These are phyloP conservation scores for Cistogaster globosa DNA, from an alignment of 2,888 invertebrate species.

Conservation along the genomic window DNA sequence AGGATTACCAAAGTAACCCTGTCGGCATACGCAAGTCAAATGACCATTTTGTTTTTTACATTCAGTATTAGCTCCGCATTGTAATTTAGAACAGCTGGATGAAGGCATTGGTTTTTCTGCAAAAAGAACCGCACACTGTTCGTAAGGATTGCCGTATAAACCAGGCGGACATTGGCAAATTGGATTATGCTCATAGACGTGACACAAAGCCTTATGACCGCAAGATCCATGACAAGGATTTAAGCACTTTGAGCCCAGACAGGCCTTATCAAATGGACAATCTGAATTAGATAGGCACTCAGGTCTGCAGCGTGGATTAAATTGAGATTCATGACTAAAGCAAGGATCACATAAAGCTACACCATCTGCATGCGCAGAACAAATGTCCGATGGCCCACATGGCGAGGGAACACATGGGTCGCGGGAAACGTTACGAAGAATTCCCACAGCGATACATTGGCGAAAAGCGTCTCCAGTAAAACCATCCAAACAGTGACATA, in stretches of 20 bases:
- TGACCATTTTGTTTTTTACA: slow-evolving; percentile 87
- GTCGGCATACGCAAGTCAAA: slow-evolving; percentile 88
- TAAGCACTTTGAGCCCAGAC: slow-evolving; percentile 88
- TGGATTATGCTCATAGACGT: slow-evolving; percentile 88
- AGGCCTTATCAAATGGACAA: slow-evolving; percentile 90
- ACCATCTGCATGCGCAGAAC: slow-evolving; percentile 88
- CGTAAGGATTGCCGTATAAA: slow-evolving; percentile 90
- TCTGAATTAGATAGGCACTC: slow-evolving; percentile 92
- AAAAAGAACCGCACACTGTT: slow-evolving; percentile 87
- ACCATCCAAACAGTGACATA: slow-evolving; percentile 90
- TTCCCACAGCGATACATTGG: slow-evolving; percentile 86
- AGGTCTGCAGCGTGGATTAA: slow-evolving; percentile 90
- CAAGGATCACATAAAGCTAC: slow-evolving; percentile 92
- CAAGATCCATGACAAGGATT: slow-evolving; percentile 92
- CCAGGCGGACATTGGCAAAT: slow-evolving; percentile 88
- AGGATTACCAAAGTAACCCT: slow-evolving; percentile 91
- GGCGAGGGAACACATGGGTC: slow-evolving; percentile 91
- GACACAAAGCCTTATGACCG: slow-evolving; percentile 89
- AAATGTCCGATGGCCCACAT: slow-evolving; percentile 87
- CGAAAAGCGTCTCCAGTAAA: slow-evolving; percentile 91
- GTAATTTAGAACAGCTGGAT: slow-evolving; percentile 86
- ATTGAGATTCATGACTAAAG: slow-evolving; percentile 86
- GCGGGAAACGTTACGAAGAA: slow-evolving; percentile 85
- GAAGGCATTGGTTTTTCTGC: slow-evolving; percentile 79
- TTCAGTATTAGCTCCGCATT: slow-evolving; percentile 89